These are phyloP conservation scores for Macrosoma leucophasiata DNA, from an alignment of 2,888 invertebrate genomes.

Conservation along the genomic window DNA sequence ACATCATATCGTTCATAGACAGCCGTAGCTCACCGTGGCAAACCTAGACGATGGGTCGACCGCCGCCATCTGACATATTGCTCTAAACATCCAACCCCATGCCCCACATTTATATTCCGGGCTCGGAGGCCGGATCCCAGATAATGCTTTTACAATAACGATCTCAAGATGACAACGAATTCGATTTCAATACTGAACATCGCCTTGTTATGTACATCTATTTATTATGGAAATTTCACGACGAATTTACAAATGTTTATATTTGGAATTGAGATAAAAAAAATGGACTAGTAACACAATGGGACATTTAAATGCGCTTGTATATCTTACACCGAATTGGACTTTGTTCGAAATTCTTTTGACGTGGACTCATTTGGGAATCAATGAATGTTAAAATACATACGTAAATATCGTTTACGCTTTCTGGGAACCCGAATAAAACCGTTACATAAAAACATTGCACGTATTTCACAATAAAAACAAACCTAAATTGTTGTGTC, in stretches of 20 bases:
- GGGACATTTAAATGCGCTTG: slow-evolving; percentile 9
- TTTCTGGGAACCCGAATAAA: too few species aligned
- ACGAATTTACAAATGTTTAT: slow-evolving; percentile 30
- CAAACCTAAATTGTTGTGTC: too few species aligned
- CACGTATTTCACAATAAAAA: too few species aligned
- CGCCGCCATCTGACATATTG: slow-evolving; percentile 56
- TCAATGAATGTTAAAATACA: too few species aligned
- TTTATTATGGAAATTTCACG: slow-evolving; percentile 45
- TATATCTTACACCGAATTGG: too few species aligned
- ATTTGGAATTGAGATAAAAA: slow-evolving; percentile 30
- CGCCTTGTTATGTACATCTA: slow-evolving; percentile 33
- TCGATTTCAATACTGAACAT: slow-evolving; percentile 50
- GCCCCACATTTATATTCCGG: slow-evolving; percentile 62
- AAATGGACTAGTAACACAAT: slow-evolving; percentile 9
- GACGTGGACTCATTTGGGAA: too few species aligned
- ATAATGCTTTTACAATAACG: slow-evolving; percentile 71
- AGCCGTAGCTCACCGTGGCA: too few species aligned
- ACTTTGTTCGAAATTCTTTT: too few species aligned
- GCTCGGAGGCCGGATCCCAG: slow-evolving; percentile 51
- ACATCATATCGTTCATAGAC: too few species aligned
- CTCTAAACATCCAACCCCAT: slow-evolving; percentile 43
- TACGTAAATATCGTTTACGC: too few species aligned
- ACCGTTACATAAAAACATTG: too few species aligned
- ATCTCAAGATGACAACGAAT: slow-evolving; percentile 55
- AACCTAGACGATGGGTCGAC: slow-evolving; percentile 15